Percentiles rank a stretch among this genome's conserved stretches.
These are phyloP conservation scores for Apantesis nais DNA, from an alignment of 2,888 invertebrate genomes.

Conservation along the genomic window DNA sequence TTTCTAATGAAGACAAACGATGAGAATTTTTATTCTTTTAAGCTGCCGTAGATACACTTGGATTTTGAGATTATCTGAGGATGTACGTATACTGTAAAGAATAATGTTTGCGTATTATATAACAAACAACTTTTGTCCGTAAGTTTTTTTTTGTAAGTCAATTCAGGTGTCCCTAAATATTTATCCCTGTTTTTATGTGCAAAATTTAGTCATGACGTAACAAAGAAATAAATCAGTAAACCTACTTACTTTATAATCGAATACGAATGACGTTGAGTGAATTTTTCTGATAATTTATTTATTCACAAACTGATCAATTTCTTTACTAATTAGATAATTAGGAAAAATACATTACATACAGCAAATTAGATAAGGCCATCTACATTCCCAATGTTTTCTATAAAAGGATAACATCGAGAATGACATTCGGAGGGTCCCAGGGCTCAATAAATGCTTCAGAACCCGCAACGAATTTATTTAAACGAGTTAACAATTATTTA, in stretches of 20 bases:
- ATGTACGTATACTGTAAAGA: constrained; percentile 3
- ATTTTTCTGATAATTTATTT: too few species aligned
- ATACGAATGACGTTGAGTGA: too few species aligned
- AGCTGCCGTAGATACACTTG: neutral
- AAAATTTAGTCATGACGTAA: too few species aligned
- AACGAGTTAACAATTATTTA: neutral
- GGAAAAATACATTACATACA: too few species aligned
- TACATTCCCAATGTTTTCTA: neutral
- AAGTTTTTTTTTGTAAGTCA: too few species aligned
- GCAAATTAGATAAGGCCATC: neutral
- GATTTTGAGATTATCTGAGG: constrained; percentile 9
- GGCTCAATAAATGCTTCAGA: neutral
- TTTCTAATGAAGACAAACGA: constrained; percentile 14
- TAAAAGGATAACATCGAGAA: neutral
- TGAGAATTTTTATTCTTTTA: constrained; percentile 7
- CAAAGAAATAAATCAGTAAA: too few species aligned
- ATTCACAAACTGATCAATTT: too few species aligned
- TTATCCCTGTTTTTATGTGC: too few species aligned
- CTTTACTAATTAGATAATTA: too few species aligned
- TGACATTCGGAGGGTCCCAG: neutral
- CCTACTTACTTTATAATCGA: too few species aligned
- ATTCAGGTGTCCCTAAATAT: too few species aligned
- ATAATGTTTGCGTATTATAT: neutral
- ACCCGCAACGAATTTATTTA: neutral
- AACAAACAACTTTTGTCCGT: too few species aligned